Conservation (phyloP, 2,888 invertebrate species). For the Orthosia incerta region DNA sequence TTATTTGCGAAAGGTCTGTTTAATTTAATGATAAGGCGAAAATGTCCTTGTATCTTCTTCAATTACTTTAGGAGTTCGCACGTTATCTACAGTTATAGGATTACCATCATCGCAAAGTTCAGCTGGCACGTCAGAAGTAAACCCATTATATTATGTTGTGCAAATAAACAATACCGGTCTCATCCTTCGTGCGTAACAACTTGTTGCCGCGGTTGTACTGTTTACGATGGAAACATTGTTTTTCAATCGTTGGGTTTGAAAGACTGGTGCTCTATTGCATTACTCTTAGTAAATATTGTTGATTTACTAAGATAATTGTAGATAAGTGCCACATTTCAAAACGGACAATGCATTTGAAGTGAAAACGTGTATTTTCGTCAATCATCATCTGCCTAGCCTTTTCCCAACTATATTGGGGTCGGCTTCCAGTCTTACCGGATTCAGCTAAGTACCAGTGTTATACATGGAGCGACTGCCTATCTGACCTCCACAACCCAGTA, state of each 20-base stretch:
- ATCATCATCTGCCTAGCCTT: no score
- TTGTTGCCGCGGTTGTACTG: slow-evolving; percentile 40
- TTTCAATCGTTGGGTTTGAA: slow-evolving; percentile 30
- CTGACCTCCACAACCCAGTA: no score
- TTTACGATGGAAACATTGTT: slow-evolving; percentile 36
- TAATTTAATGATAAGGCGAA: neutral
- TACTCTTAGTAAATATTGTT: slow-evolving; percentile 31
- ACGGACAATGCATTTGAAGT: slow-evolving; percentile 4
- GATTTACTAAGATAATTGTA: no score
- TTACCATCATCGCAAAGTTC: neutral
- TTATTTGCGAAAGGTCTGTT: neutral
- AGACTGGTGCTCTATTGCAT: slow-evolving; percentile 14
- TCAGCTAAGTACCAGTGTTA: no score
- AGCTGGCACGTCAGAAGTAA: slow-evolving; percentile 14
- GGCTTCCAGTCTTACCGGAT: no score
- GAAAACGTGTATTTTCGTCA: slow-evolving; percentile 5
- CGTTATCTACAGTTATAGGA: neutral
- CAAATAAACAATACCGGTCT: slow-evolving; percentile 31
- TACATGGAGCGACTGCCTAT: no score
- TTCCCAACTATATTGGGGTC: no score
- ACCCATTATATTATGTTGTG: slow-evolving; percentile 24
- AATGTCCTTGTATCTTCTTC: neutral
- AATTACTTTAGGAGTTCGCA: neutral
- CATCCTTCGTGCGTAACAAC: slow-evolving; percentile 12
- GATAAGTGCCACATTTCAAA: slow-evolving; percentile 9